Evolutionary conservation across 2,888 invertebrate species (phyloP).

Genomic region (Xanthorhoe designata): DNA sequence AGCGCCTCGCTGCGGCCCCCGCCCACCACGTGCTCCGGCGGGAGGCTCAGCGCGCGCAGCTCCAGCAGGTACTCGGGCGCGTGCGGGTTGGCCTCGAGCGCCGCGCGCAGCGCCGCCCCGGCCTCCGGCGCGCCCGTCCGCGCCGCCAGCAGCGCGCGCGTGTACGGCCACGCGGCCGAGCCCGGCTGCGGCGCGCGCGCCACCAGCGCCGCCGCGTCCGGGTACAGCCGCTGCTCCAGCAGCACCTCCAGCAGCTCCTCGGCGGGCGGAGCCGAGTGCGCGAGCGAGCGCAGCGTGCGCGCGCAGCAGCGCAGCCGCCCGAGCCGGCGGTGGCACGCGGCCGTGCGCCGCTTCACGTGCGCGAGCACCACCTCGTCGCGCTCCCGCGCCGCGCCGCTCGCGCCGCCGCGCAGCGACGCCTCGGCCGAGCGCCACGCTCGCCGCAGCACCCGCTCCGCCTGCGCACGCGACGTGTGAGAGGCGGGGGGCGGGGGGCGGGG

Average conservation of each 20-base stretch:
- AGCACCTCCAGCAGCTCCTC: slow-evolving; percentile 98
- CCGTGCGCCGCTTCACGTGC: slow-evolving; percentile 96
- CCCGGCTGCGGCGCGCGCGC: slow-evolving; percentile 92
- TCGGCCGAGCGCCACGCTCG: slow-evolving; percentile 96
- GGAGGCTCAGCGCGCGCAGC: slow-evolving; percentile 96
- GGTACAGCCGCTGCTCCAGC: slow-evolving; percentile 97
- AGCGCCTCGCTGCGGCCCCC: slow-evolving; percentile 98
- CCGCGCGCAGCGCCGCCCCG: slow-evolving; percentile 91
- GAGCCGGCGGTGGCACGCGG: slow-evolving; percentile 98
- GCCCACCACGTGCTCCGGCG: slow-evolving; percentile 98
- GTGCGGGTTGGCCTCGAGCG: slow-evolving; percentile 97
- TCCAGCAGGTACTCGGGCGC: slow-evolving; percentile 98
- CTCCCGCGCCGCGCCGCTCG: slow-evolving; percentile 95
- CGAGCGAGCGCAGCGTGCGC: slow-evolving; percentile 98
- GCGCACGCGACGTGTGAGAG: slow-evolving; percentile 19
- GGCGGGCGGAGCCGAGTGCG: slow-evolving; percentile 94
- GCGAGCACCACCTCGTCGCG: slow-evolving; percentile 97
- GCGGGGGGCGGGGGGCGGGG: not conserved
- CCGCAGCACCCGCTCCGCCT: slow-evolving; percentile 56
- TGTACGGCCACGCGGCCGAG: slow-evolving; percentile 90
- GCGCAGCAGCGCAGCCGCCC: slow-evolving; percentile 98
- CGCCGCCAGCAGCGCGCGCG: slow-evolving; percentile 91
- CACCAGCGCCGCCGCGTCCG: slow-evolving; percentile 88
- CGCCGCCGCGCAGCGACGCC: slow-evolving; percentile 93
- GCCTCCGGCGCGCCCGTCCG: slow-evolving; percentile 91